Evolutionary conservation across 2,797 vertebrate species (phyloP), one percentile per base, ranked within the genome.

Genomic region (Hypotaenidia philippensis): DNA sequence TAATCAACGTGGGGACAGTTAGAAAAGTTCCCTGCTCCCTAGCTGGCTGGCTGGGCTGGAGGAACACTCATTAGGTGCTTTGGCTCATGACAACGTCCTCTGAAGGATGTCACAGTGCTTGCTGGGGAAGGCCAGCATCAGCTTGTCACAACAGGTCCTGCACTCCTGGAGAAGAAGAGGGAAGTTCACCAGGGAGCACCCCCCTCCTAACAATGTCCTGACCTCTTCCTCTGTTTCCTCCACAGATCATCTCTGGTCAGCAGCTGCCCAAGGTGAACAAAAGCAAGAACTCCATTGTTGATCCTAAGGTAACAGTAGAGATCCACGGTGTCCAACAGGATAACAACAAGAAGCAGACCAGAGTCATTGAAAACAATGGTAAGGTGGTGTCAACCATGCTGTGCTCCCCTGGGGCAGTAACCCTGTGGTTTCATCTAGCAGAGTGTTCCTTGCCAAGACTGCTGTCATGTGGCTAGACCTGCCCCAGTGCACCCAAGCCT

Each of bases 201-300:
- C 9, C 8, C 23, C 9, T 74, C n/a, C 22, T 60, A 1, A 11
- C 8, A 26, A 41, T 29, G 6, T 55, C 38, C 60, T 75, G 80
- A 91, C 32, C 5, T 79, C 53, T 66, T 77, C 40, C 23, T 78
- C 19, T 57, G 9, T 57, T 93, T 81, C 44, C 47, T 41, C 25
- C 53, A 13, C 89, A 99, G 99, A 97, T 99, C 81, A 99, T 99
- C 96, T 99, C 99, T 60, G 99, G 98, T 59, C 99, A 99, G 97
- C 99, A 99, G 97, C 96, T 99, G 61, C 99, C 99, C 18, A 99
- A 99, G 95, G 88, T 99, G 76, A 99, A 99, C 96, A 99, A 98
- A 97, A 98, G 98, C 83, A 99, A 99, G 92, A 99, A 97, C 29
- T 99, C 99, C 34, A 99, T 99, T 0, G 99, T 99, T 53, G 99